phyloP scores from a whole-genome alignment of 2,113 vertebrate species.

The Gymnobelideus leadbeateri region DNA sequence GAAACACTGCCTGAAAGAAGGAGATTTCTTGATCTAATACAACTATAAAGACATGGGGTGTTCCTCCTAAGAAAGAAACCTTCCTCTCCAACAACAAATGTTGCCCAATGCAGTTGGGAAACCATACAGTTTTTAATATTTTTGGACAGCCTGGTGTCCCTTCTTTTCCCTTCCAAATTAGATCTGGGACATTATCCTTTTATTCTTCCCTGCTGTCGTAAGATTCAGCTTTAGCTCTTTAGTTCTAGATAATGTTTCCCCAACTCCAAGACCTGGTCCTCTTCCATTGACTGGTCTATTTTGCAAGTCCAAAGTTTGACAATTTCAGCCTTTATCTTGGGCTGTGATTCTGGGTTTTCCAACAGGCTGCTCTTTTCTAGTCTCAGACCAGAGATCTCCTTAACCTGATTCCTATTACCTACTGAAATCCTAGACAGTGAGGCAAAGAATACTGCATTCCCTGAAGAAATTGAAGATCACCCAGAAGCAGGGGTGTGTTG shows the following conservation, averaged over 20 bases:
- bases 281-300: neutral
- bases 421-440: neutral
- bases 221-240: neutral
- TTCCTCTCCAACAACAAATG: neutral
- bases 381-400: neutral
- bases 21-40: neutral
- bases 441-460: no score
- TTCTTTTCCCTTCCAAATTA: neutral
- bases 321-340: no score
- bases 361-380: no score
- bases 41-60: neutral
- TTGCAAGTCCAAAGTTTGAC: no score
- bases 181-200: neutral
- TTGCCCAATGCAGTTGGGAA: constrained; percentile 23
- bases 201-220: neutral
- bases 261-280: neutral
- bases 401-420: neutral
- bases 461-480: no score
- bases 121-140: constrained; percentile 1
- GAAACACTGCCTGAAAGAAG: constrained; percentile 41
- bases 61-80: constrained; percentile 9
- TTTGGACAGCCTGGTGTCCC: constrained; percentile 20
- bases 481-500: no score
- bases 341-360: neutral
- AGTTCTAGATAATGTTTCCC: neutral